These are phyloP conservation scores for Heteronetta atricapilla DNA, from an alignment of 2,113 vertebrate genomes.

Conservation along the genomic window DNA sequence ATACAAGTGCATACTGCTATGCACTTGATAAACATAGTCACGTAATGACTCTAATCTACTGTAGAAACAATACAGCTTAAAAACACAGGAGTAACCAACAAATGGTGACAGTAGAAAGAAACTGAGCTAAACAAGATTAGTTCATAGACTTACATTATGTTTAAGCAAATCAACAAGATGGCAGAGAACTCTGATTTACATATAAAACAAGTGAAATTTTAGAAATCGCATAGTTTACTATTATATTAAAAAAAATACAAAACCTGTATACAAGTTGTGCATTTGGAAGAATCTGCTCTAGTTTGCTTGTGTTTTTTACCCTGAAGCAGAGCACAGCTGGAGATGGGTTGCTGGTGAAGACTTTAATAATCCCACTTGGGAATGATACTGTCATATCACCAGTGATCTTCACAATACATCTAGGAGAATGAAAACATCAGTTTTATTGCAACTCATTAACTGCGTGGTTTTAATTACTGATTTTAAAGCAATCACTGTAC, in stretches of 20 bases:
- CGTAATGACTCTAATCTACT: background rate
- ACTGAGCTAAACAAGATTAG: background rate
- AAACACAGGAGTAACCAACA: background rate
- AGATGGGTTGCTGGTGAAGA: conserved; percentile 92
- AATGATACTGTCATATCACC: conserved; percentile 98
- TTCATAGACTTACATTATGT: background rate
- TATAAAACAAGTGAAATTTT: background rate
- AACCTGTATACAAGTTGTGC: conserved; percentile 94
- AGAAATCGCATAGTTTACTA: background rate
- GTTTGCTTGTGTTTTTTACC: conserved; percentile 89
- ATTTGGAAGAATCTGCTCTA: conserved; percentile 96
- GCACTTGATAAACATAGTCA: background rate
- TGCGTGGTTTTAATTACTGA: background rate
- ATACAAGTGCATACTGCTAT: background rate
- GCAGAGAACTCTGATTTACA: background rate
- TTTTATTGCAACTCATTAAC: conserved; percentile 9
- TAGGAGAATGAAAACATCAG: conserved; percentile 26
- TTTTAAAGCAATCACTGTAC: background rate
- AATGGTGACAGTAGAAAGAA: background rate
- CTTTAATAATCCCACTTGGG: conserved; percentile 95
- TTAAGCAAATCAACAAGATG: background rate
- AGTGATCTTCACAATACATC: conserved; percentile 98
- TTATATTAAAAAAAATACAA: conserved; percentile 1
- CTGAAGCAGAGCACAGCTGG: conserved; percentile 93
- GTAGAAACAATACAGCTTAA: background rate